Evolutionary conservation across 1,140 invertebrate genomes (phyloP), one percentile per base, ranked within the genome.

Genomic region (Apis cerana): DNA sequence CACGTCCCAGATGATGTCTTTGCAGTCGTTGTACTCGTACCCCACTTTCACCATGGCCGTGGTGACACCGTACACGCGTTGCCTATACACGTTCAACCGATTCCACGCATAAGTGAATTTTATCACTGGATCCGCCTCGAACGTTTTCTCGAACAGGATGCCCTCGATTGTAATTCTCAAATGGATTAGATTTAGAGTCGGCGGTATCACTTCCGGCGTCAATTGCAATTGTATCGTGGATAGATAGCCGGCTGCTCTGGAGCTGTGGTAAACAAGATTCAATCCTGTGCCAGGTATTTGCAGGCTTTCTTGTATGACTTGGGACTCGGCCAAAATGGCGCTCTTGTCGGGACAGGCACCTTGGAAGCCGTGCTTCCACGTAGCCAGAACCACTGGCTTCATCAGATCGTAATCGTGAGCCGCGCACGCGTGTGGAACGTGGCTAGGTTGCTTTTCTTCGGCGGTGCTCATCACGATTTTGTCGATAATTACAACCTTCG

Each of bases 21-120:
- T 97, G 93, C 99, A 99, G 87, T 98, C 97, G 33, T 95, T 97
- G 91, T 99, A 99, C 91, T 99, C 97, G 92, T 99, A 99, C 0
- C 99, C 99, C 21, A 99, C 98, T 94, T 98, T 98, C 0, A 99
- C 98, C 93, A 98, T 95, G 5, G 97, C 98, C 1, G 97, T 98
- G 0, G 98, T 98, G 0, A 98, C 97, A 0, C 98, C 98, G 89
- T 98, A 98, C 50, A 99, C 98, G 79, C 98, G 96, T 94, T 99
- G 98, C 54, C 98, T 96, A 91, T 99, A 99, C n/a, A 99, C 98
- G 92, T 99, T 99, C 4, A 98, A 94, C 83, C 98, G 95, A 91
- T 99, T 98, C 99, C 99, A 99, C 0, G 98, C 97, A 91, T 99
- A 99, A 0, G 98, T 99, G 91, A 98, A 99, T 92, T 98, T 99